Base-by-base conservation (phyloP, 2,888 invertebrate species). In the Elegia similella region DNA sequence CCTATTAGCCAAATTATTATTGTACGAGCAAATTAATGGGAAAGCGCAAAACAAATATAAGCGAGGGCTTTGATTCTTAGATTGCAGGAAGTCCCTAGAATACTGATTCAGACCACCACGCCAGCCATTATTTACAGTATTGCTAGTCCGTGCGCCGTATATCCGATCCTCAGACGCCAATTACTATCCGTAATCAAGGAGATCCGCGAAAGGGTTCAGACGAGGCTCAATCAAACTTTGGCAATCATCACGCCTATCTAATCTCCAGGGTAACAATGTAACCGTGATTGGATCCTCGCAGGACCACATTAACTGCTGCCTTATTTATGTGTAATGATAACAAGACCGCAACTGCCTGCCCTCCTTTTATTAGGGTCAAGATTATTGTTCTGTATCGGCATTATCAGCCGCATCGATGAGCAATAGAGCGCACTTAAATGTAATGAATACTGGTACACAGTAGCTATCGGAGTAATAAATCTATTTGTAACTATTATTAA, bases 201-300 rank as follows among this genome's bases (percentile, higher is more conserved):
- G 77, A 80, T 78, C 76, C 79, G 75, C 76, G 76, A 84, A 88
- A 85, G 86, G 86, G 82, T 85, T 81, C 75, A 76, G 75, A 76
- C 76, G 76, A 73, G 72, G 78, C 84, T 88, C 88, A 89, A 88
- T 89, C 88, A 89, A 89, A 89, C 79, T 89, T 89, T 86, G 72
- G 80, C 83, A 88, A 89, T 89, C 87, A 89, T 86, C 84, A 84
- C 82, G 82, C 80, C 82, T 83, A 84, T 84, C 85, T 86, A 84
- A 86, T 88, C 86, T 86, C 84, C 67, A 62, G 82, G 72, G 85
- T 76, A 83, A 87, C 88, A 87, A 85, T 87, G 82, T 84, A 81
- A 78, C 82, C 76, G 70, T 72, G 77, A 84, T 84, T 79, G 82
- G 81, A 82, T 81, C 73, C 82, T 80, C 80, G 55, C 68, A 67